Conservation (phyloP, 2,113 vertebrate species). For the Psephotus haematonotus region DNA sequence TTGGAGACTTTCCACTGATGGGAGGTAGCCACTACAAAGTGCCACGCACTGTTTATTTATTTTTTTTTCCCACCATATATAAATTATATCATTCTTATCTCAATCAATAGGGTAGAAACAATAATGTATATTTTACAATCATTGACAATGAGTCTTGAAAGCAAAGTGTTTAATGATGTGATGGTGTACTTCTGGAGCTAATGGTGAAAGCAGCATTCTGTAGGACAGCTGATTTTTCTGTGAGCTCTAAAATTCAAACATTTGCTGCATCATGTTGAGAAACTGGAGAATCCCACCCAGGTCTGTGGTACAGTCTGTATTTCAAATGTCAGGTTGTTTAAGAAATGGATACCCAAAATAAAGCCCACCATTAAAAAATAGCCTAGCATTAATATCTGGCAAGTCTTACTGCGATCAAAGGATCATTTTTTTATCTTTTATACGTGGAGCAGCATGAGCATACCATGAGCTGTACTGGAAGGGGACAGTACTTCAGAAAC, state of each 20-base stretch:
- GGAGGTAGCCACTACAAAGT: not conserved
- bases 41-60: not conserved
- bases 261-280: not conserved
- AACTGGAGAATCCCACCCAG: not conserved
- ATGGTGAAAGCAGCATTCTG: not conserved
- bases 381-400: not conserved
- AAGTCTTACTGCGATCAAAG: not conserved
- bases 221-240: not conserved
- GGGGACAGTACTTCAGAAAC: not conserved
- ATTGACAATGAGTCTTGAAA: not conserved
- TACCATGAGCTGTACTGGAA: not conserved
- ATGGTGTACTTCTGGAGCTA: not conserved
- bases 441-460: not conserved
- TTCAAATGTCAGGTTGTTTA: not conserved
- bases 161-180: not conserved
- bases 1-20: not conserved
- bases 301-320: not conserved
- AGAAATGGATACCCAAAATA: not conserved
- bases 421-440: not conserved
- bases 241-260: not conserved
- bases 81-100: not conserved
- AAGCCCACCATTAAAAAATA: not conserved
- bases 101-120: not conserved
- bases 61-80: not conserved
- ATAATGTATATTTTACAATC: not conserved